These are phyloP conservation scores for Apodemia duryi DNA, from an alignment of 2,888 invertebrate species.

Conservation along the genomic window DNA sequence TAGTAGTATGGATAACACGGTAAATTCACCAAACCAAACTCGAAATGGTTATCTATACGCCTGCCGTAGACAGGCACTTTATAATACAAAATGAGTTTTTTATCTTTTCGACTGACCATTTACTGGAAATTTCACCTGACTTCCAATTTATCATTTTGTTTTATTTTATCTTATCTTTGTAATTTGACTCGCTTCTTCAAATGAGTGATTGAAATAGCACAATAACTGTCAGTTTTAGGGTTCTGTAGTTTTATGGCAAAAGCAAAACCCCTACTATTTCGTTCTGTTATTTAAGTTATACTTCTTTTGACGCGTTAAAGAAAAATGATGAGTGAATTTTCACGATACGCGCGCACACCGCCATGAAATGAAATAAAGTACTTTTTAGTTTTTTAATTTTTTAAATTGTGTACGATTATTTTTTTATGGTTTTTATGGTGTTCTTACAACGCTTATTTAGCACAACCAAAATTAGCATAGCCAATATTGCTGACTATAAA, in stretches of 20 bases:
- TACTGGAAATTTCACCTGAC: constrained; percentile 4
- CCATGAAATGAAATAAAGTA: too few species aligned
- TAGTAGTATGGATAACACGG: neutral
- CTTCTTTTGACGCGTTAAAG: too few species aligned
- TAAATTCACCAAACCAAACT: neutral
- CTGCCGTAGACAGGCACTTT: neutral
- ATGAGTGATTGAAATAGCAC: neutral
- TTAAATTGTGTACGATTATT: too few species aligned
- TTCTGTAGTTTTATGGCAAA: neutral
- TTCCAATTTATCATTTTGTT: constrained; percentile 1
- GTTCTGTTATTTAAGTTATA: constrained; percentile 15
- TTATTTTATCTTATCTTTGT: constrained; percentile 4
- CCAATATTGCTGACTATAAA: too few species aligned
- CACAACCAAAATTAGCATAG: too few species aligned
- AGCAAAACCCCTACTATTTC: constrained; percentile 7
- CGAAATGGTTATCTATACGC: neutral
- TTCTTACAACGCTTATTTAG: too few species aligned
- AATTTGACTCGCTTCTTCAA: neutral
- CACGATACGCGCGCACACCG: too few species aligned
- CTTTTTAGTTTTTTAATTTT: too few species aligned
- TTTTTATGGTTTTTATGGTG: too few species aligned
- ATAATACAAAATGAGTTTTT: neutral
- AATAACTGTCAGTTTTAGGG: neutral
- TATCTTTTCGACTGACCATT: neutral
- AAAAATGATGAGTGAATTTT: too few species aligned